Conservation (phyloP, 2,113 vertebrate species). For the Eulemur macaco region DNA sequence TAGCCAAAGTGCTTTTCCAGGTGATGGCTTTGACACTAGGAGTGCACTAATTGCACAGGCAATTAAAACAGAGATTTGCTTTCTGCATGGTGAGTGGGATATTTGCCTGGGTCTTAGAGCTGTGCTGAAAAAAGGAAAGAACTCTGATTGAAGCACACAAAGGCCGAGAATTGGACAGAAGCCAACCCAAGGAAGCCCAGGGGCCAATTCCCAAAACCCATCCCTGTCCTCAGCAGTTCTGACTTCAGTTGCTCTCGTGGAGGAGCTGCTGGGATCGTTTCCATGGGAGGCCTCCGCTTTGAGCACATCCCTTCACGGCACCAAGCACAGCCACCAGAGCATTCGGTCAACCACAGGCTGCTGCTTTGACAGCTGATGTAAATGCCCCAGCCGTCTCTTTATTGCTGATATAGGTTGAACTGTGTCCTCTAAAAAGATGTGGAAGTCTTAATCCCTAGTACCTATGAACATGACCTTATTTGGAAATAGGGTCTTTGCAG, state of each 20-base stretch:
- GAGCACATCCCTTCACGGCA: not conserved
- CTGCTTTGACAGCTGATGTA: not conserved
- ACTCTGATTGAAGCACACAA: not conserved
- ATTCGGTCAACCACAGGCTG: not conserved
- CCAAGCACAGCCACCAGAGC: not conserved
- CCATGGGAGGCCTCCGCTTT: not conserved
- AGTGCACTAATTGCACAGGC: slow-evolving; percentile 55
- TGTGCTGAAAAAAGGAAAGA: not conserved
- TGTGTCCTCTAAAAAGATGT: not conserved
- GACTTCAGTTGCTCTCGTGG: not conserved
- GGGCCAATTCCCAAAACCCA: not conserved
- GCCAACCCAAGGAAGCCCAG: not conserved
- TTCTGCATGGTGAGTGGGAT: not conserved
- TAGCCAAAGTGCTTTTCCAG: slow-evolving; percentile 77
- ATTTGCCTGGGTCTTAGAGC: slow-evolving; percentile 7
- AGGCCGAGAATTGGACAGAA: not conserved
- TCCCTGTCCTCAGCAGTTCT: not conserved
- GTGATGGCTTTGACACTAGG: slow-evolving; percentile 52
- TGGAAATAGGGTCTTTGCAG: not conserved
- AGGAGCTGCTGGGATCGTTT: too few relatives aligned
- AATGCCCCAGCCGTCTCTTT: not conserved
- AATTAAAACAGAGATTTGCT: slow-evolving; percentile 72
- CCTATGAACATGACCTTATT: not conserved
- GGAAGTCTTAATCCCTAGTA: not conserved
- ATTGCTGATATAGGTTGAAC: not conserved